Percentiles rank a stretch among this genome's conserved stretches.
These are phyloP conservation scores for Ephydatia muelleri DNA, from an alignment of 37 sponge, comb jelly and placozoan genomes.

Conservation along the genomic window DNA sequence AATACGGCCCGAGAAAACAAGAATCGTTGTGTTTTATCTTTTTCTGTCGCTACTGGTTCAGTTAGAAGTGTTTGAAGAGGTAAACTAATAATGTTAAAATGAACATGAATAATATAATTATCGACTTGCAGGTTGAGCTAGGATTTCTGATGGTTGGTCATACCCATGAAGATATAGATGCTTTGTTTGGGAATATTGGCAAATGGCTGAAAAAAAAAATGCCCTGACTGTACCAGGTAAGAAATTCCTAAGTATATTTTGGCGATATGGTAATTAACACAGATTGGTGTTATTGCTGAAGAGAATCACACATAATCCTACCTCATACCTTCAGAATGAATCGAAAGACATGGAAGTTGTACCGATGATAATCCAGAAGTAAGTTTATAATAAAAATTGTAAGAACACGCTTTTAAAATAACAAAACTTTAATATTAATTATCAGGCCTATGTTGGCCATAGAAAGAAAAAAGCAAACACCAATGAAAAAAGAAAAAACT, in stretches of 20 bases:
- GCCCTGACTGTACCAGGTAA: conserved; percentile 21
- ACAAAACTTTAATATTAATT: background rate
- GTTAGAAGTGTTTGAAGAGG: conserved; percentile 11
- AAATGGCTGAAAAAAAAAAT: background rate
- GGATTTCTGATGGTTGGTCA: conserved; percentile 31
- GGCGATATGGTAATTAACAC: background rate
- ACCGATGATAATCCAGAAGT: background rate
- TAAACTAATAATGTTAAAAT: background rate
- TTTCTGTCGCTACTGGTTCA: conserved; percentile 1
- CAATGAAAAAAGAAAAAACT: background rate
- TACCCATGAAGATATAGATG: conserved; percentile 33
- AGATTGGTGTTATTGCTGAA: background rate
- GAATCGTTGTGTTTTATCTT: conserved; percentile 5
- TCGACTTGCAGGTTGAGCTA: background rate
- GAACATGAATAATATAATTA: background rate
- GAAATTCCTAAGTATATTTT: background rate
- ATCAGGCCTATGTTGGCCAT: background rate
- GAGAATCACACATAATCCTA: background rate
- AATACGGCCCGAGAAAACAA: conserved; percentile 7
- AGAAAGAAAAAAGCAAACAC: background rate
- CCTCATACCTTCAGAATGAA: background rate
- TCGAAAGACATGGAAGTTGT: background rate
- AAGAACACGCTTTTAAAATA: background rate
- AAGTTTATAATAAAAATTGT: background rate
- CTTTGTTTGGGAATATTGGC: background rate